Percentiles rank a stretch among this genome's conserved stretches.
These are phyloP conservation scores for Andricus curvator DNA, from an alignment of 2,888 invertebrate genomes.

Conservation along the genomic window DNA sequence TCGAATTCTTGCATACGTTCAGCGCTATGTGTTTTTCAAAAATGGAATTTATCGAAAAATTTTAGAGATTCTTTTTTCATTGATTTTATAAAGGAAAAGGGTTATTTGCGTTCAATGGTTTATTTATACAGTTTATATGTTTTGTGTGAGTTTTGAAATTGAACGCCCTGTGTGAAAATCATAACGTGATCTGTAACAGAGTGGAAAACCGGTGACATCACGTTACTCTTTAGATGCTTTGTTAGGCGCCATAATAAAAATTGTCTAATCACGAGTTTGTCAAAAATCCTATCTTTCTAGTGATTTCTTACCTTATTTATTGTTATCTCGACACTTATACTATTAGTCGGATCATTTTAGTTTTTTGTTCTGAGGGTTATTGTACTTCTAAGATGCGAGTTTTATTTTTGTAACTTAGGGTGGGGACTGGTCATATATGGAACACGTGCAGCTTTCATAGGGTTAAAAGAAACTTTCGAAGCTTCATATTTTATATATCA, in stretches of 20 bases:
- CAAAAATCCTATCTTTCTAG: neutral
- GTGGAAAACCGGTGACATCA: slow-evolving; percentile 28
- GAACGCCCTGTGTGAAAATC: neutral
- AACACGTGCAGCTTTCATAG: slow-evolving; percentile 36
- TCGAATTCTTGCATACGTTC: neutral
- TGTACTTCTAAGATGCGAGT: neutral
- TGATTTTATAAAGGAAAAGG: slow-evolving; percentile 65
- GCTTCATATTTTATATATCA: neutral
- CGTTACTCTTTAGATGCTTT: slow-evolving; percentile 35
- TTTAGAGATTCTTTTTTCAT: slow-evolving; percentile 34
- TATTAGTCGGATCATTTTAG: neutral
- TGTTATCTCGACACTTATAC: neutral
- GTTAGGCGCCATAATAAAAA: slow-evolving; percentile 51
- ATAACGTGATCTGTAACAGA: neutral
- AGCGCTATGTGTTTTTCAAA: neutral
- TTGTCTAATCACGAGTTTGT: slow-evolving; percentile 43
- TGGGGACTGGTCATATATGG: slow-evolving; percentile 32
- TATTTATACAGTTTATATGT: neutral
- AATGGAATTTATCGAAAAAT: neutral
- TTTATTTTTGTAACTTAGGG: neutral
- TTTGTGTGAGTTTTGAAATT: neutral
- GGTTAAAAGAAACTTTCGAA: slow-evolving; percentile 31
- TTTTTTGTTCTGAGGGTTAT: neutral
- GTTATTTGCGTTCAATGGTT: neutral
- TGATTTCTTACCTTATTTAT: neutral